Evolutionary conservation across 2,797 vertebrate genomes (phyloP), one percentile per base, ranked within the genome.

Genomic region (Ambastaia sidthimunki): DNA sequence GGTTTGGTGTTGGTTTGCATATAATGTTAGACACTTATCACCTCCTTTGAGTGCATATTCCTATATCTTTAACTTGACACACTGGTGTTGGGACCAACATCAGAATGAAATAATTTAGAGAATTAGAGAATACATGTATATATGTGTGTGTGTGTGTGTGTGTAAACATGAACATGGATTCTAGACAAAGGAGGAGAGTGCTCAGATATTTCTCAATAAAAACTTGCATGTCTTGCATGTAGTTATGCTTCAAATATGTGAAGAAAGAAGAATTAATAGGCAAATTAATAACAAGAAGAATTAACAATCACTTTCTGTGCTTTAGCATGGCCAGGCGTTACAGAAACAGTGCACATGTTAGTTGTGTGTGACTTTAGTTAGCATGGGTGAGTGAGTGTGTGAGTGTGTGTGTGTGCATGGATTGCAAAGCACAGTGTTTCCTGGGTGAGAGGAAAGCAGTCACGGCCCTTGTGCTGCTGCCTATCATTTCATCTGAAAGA

Each of bases 401-500:
- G 55, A 21, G 71, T 21, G 31, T 13, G 76, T 60, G 31, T 60
- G 19, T 62, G 71, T 47, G 34, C 7, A 1, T 57, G 16, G 67
- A 68, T 77, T 83, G 68, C 28, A 76, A 72, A 50, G 15, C 83
- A 85, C 75, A 71, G 63, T 71, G 74, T 86, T 88, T 90, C 84
- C 88, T 41, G 84, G 91, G 87, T 89, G 86, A 89, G 83, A 83
- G 85, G 84, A 81, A 73, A 60, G 76, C 78, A 77, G 72, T 44
- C 19, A 83, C 83, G 25, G 65, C 57, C 54, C 78, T 85, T 74
- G 23, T 78, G 81, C 83, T 78, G 23, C 80, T 72, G 82, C 84
- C 77, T 88, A 86, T 91, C 87, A 88, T 82, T 84, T 81, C 83
- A 87, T 91, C 83, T 84, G 80, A 83, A 71, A 80, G 72, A 55